These are phyloP conservation scores for Nomada fabriciana DNA, from an alignment of 2,888 invertebrate genomes.

Conservation along the genomic window DNA sequence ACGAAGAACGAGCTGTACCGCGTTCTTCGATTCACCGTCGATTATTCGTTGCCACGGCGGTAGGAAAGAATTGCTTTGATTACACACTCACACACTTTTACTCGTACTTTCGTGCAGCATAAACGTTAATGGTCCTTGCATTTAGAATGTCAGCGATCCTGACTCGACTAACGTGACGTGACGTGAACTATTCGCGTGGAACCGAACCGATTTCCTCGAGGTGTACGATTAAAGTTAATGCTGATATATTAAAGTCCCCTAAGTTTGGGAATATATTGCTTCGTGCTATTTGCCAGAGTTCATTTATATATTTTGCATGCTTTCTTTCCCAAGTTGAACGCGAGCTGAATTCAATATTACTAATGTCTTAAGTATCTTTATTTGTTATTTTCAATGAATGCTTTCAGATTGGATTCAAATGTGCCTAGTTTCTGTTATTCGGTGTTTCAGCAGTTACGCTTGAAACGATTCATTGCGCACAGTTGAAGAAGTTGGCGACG, in stretches of 20 bases:
- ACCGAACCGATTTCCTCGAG: background rate
- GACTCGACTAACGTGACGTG: background rate
- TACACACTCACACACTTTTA: background rate
- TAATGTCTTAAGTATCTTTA: too few relatives aligned
- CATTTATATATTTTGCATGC: too few relatives aligned
- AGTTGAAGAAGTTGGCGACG: background rate
- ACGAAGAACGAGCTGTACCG: background rate
- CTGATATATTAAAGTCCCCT: background rate
- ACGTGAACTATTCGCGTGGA: background rate
- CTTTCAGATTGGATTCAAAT: too few relatives aligned
- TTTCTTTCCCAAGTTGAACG: too few relatives aligned
- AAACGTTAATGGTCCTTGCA: slow-evolving; percentile 42
- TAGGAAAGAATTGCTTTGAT: background rate
- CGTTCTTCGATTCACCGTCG: background rate
- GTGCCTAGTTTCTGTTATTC: too few relatives aligned
- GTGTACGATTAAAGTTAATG: background rate
- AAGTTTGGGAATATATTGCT: too few relatives aligned
- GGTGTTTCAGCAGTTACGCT: too few relatives aligned
- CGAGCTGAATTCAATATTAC: too few relatives aligned
- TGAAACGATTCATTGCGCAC: background rate
- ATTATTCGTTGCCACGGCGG: slow-evolving; percentile 41
- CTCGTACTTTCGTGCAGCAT: background rate
- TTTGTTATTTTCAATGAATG: too few relatives aligned
- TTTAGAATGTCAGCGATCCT: slow-evolving; percentile 33
- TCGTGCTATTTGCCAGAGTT: too few relatives aligned